Evolutionary conservation across 1,140 invertebrate species (phyloP), one percentile per base, ranked within the genome.

Genomic region (Euschistus heros): DNA sequence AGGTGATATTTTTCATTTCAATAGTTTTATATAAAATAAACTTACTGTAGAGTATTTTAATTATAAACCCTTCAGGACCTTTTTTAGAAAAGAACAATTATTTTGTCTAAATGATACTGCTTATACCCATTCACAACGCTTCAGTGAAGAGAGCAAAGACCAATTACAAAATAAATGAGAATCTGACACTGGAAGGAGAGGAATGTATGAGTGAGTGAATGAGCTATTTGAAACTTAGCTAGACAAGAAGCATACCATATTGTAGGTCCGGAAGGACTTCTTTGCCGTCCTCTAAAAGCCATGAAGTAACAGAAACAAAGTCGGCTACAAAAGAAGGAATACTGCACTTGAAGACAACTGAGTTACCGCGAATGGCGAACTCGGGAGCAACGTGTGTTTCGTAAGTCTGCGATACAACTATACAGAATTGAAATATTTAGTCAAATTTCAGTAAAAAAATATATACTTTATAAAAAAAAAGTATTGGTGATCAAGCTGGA

Each of bases 321-420:
- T 94, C 91, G 50, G 88, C 85, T 50, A 94, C 89, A 76, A 92
- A 95, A 64, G 87, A 89, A 24, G 92, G 93, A 71, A 96, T 93
- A 70, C 87, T 89, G 75, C 92, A 94, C 77, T 92, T 93, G 47
- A 95, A 75, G 60, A 96, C 87, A 24, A 91, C 92, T 52, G 91
- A 89, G 76, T 94, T 94, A 62, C 92, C 92, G 62, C 88, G 82
- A 71, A 94, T 94, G 27, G 93, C 90, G 77, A 94, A 94, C 72
- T 92, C 91, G 46, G 91, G 91, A 17, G 91, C 86, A 61, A 93
- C 88, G 76, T 92, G 89, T 22, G 91, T 86, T 75, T 93, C 88
- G 76, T 94, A 94, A 75, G 87, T 87, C 75, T 92, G 90, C 72
- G 87, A 87, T 37, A 94, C 88, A 74, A 95, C 93, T 94, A 67